Evolutionary conservation across 2,797 vertebrate genomes (phyloP).

Genomic region (Monodelphis domestica): DNA sequence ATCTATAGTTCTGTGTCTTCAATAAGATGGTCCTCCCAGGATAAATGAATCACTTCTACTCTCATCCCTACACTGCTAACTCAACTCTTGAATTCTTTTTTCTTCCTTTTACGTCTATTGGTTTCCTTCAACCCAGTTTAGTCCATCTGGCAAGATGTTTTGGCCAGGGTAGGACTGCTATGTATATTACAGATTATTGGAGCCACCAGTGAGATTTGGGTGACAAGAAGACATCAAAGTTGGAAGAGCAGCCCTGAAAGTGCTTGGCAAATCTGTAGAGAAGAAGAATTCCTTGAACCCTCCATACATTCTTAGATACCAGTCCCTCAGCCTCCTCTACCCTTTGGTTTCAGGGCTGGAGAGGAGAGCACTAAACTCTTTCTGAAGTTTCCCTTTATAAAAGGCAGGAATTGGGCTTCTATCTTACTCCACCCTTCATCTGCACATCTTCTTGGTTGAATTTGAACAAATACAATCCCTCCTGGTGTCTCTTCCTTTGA

Average conservation of each 20-base stretch:
- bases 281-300: neutral
- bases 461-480: neutral
- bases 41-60: neutral
- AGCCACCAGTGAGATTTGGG: neutral
- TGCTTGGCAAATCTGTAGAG: accelerated
- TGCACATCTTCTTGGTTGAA: neutral
- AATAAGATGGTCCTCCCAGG: neutral
- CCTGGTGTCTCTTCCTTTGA: neutral
- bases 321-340: neutral
- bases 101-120: neutral
- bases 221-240: neutral
- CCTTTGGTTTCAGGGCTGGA: neutral
- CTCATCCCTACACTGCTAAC: neutral
- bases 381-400: no score
- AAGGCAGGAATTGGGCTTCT: neutral
- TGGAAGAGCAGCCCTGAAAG: neutral
- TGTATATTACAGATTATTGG: neutral
- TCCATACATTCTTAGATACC: neutral
- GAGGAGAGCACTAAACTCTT: no score
- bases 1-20: neutral
- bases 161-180: neutral
- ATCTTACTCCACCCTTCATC: neutral
- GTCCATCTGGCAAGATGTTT: neutral
- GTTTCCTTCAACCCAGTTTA: neutral
- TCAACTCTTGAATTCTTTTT: neutral